Evolutionary conservation across 1,140 invertebrate species (phyloP).

Genomic region (Coelopa frigida): DNA sequence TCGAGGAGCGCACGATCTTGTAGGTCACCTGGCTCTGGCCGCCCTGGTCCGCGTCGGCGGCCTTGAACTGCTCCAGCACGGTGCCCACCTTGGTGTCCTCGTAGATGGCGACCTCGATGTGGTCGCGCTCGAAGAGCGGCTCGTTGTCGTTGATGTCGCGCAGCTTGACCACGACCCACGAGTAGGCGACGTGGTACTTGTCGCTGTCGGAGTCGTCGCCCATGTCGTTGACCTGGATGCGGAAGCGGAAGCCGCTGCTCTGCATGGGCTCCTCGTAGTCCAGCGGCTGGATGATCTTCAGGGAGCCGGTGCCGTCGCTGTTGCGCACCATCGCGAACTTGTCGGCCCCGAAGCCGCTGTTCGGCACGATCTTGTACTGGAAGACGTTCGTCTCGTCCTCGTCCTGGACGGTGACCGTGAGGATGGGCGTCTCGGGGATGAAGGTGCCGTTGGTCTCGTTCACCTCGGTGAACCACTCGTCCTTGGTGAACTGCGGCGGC

Average conservation of each 20-base stretch:
- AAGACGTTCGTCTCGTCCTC: slow-evolving; percentile 57
- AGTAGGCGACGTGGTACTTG: slow-evolving; percentile 56
- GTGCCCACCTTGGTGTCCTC: slow-evolving; percentile 58
- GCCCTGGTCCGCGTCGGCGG: slow-evolving; percentile 55
- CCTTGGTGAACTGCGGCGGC: slow-evolving; percentile 58
- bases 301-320: slow-evolving; percentile 57
- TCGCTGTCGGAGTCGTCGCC: slow-evolving; percentile 51
- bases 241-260: slow-evolving; percentile 53
- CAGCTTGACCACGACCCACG: slow-evolving; percentile 56
- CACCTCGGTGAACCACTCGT: slow-evolving; percentile 59
- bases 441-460: slow-evolving; percentile 57
- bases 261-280: slow-evolving; percentile 55
- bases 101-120: slow-evolving; percentile 55
- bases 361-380: slow-evolving; percentile 51
- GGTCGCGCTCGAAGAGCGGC: slow-evolving; percentile 53
- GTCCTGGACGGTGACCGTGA: slow-evolving; percentile 58
- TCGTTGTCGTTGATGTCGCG: slow-evolving; percentile 58
- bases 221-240: slow-evolving; percentile 52
- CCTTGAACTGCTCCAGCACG: slow-evolving; percentile 54
- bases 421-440: slow-evolving; percentile 55
- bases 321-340: slow-evolving; percentile 61
- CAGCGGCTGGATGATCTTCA: slow-evolving; percentile 58
- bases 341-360: slow-evolving; percentile 56
- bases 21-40: slow-evolving; percentile 52
- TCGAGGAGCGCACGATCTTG: slow-evolving; percentile 54